phyloP scores from a whole-genome alignment of 2,888 invertebrate species.

The Drosophila ezoana region DNA sequence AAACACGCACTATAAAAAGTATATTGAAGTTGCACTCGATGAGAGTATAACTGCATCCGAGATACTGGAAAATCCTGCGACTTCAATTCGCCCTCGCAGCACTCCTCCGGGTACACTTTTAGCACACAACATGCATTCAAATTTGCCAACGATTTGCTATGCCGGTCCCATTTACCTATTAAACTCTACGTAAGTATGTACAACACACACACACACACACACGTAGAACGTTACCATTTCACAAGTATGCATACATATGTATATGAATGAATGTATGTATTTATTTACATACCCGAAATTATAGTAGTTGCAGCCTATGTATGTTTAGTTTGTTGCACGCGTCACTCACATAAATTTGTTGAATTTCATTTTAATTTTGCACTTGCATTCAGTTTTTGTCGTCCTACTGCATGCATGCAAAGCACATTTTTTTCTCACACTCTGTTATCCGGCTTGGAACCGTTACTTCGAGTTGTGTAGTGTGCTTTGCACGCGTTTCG shows the following conservation, averaged over 20 bases:
- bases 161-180: slow-evolving; percentile 44
- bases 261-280: slow-evolving; percentile 8
- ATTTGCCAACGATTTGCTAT: slow-evolving; percentile 45
- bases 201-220: neutral
- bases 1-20: slow-evolving; percentile 51
- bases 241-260: slow-evolving; percentile 9
- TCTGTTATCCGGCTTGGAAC: slow-evolving; percentile 53
- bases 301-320: slow-evolving; percentile 24
- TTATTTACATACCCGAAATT: slow-evolving; percentile 47
- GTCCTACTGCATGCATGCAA: slow-evolving; percentile 54
- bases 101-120: slow-evolving; percentile 9
- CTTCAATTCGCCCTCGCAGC: slow-evolving; percentile 10
- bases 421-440: slow-evolving; percentile 76
- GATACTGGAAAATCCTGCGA: slow-evolving; percentile 16
- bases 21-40: slow-evolving; percentile 48
- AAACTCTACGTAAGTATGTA: neutral
- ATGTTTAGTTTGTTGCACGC: slow-evolving; percentile 44
- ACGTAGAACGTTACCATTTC: slow-evolving; percentile 7
- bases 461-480: slow-evolving; percentile 65
- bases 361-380: slow-evolving; percentile 68
- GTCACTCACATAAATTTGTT: slow-evolving; percentile 49
- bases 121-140: slow-evolving; percentile 21
- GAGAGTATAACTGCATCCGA: slow-evolving; percentile 52
- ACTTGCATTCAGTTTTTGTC: slow-evolving; percentile 51
- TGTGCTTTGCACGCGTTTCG: slow-evolving; percentile 60